Percentiles rank a stretch among this genome's conserved stretches.
Conservation (phyloP, 2,797 vertebrate species). For the Nyctibius grandis region DNA sequence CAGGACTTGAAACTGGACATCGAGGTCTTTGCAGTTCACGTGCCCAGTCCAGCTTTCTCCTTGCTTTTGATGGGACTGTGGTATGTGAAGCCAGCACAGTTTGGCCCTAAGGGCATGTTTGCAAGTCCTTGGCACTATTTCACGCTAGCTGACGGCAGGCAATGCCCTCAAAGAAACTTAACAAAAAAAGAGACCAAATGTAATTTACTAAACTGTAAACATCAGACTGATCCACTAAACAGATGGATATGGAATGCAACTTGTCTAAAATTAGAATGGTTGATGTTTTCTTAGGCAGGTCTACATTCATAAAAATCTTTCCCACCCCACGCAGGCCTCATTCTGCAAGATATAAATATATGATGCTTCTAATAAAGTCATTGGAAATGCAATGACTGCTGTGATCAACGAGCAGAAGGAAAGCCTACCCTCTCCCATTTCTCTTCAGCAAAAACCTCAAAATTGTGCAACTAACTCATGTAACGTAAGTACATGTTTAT, state of each 20-base stretch:
- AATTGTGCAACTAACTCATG: not conserved
- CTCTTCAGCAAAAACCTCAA: slow-evolving; percentile 9
- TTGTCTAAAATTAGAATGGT: slow-evolving; percentile 13
- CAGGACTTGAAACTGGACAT: not conserved
- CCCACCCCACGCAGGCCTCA: not conserved
- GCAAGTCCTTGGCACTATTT: slow-evolving; percentile 8
- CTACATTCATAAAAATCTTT: slow-evolving; percentile 11
- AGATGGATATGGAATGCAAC: slow-evolving; percentile 23
- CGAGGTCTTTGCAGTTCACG: not conserved
- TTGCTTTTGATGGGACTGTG: not conserved
- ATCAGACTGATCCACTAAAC: slow-evolving; percentile 21
- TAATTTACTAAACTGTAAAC: slow-evolving; percentile 15
- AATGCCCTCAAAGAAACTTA: not conserved
- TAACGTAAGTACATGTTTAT: not conserved
- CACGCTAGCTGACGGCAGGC: not conserved
- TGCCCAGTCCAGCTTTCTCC: not conserved
- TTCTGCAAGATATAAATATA: not conserved
- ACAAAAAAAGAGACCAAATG: not conserved
- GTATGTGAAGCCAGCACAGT: not conserved
- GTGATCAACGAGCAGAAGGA: not conserved
- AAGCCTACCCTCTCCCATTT: not conserved
- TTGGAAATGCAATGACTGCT: not conserved
- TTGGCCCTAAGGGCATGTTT: not conserved
- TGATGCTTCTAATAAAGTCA: not conserved
- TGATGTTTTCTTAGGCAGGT: slow-evolving; percentile 40